Base-by-base conservation (phyloP, 1,140 invertebrate genomes). In the Hypothenemus hampei region DNA sequence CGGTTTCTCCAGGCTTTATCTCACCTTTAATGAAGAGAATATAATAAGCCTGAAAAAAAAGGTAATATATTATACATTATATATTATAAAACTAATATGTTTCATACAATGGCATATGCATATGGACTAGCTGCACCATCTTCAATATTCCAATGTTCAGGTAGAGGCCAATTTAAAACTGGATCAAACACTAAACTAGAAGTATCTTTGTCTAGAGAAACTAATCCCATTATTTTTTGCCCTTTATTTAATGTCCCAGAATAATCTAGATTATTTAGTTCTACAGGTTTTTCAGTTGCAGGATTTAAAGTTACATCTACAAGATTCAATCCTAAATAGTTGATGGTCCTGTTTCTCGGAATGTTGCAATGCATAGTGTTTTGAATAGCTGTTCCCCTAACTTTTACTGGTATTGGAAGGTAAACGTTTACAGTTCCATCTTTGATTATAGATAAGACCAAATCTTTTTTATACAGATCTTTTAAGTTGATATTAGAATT, bases 101-200 rank as follows among this genome's bases (percentile, higher is more conserved):
- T 72, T 66, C 61, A 65, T 67, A 72, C 81, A 36, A 73, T 78
- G 20, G 71, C 62, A 63, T 81, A 82, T 4, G 78, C 79, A 35
- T 79, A 78, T 18, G 83, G 83, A 13, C 83, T 74, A 3, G 81
- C 79, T 3, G 79, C 76, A 16, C 79, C 83, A 57, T 84, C 77
- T 58, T 77, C 74, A 4, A 83, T 57, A 5, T 66, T 73, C 81
- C 81, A 84, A 8, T 65, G 35, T 4, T 78, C 69, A 2, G 83
- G 83, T 33, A 85, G 66, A n/a, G 75, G 65, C 81, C 81, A 85
- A 0, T 43, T 39, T 0, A 72, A 50, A 40, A 65, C 58, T 11
- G 59, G 52, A 63, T 72, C 70, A 8, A 60, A 53, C 11, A 63
- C 49, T 35, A 71, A 39, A 58, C 62, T 60, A 13, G 50, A 64